Evolutionary conservation across 2,113 vertebrate genomes (phyloP).

Genomic region (Gobiocypris rarus): DNA sequence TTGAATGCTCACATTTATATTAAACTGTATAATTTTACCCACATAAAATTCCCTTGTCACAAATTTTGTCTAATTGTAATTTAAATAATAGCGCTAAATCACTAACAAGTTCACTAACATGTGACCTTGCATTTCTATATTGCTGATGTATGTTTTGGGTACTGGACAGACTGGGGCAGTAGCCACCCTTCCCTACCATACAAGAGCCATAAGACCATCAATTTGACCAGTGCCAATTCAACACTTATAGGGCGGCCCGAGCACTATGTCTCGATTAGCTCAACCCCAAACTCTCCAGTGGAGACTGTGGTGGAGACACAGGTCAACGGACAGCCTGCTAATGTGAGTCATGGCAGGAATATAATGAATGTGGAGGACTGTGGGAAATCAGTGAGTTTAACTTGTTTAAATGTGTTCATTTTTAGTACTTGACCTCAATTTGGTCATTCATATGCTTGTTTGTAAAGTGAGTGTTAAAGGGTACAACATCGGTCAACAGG

Average conservation of each 20-base stretch:
- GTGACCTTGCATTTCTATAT: background rate
- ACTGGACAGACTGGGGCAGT: slow-evolving; percentile 81
- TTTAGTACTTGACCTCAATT: too few species aligned
- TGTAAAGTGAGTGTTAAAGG: too few species aligned
- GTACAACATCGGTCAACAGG: too few species aligned
- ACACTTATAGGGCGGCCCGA: slow-evolving; percentile 85
- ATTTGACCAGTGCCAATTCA: slow-evolving; percentile 87
- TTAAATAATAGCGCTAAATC: background rate
- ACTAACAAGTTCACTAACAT: background rate
- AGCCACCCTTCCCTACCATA: slow-evolving; percentile 80
- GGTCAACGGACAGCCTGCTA: slow-evolving; percentile 71
- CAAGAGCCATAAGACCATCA: slow-evolving; percentile 87
- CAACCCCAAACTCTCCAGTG: slow-evolving; percentile 65
- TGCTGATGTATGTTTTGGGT: slow-evolving; percentile 48
- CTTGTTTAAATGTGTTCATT: too few species aligned
- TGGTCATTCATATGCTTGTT: too few species aligned
- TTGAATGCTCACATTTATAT: background rate
- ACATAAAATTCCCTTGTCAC: slow-evolving; percentile 1
- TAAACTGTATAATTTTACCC: background rate
- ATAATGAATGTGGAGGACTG: too few species aligned
- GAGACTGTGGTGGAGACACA: slow-evolving; percentile 64
- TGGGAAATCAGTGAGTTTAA: too few species aligned
- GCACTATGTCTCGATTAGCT: slow-evolving; percentile 78
- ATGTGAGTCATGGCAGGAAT: slow-evolving; percentile 75
- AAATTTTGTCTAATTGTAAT: background rate